phyloP scores from a whole-genome alignment of 37 sponge, comb jelly and placozoan genomes.

The Oopsacas minuta region DNA sequence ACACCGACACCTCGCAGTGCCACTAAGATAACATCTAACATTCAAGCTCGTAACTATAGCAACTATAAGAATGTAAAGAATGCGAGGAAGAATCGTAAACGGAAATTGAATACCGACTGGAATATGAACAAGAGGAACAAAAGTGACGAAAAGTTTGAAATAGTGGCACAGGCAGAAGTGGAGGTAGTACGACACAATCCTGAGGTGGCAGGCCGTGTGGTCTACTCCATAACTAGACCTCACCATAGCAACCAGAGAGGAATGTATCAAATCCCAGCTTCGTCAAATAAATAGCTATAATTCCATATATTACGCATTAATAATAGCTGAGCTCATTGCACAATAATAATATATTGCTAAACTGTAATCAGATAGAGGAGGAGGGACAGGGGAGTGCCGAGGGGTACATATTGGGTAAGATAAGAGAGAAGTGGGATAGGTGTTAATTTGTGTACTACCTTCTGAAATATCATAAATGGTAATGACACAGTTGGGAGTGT shows the following conservation, averaged over 20 bases:
- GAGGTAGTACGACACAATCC: not conserved
- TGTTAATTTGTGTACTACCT: too few species aligned
- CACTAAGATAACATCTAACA: not conserved
- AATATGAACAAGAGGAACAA: not conserved
- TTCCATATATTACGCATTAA: too few species aligned
- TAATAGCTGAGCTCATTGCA: too few species aligned
- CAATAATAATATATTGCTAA: too few species aligned
- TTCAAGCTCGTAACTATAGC: not conserved
- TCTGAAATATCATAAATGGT: too few species aligned
- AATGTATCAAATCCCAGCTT: not conserved
- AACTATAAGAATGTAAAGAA: not conserved
- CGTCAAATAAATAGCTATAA: not conserved
- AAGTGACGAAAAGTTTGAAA: not conserved
- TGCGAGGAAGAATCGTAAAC: conserved; percentile 1
- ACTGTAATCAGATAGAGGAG: too few species aligned
- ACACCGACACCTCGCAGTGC: not conserved
- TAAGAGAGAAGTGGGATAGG: too few species aligned
- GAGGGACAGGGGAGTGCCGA: too few species aligned
- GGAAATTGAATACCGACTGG: not conserved
- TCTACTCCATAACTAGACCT: not conserved
- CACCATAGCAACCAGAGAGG: not conserved
- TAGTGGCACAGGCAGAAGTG: not conserved
- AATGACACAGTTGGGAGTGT: too few species aligned
- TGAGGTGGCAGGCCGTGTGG: not conserved
- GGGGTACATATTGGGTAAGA: too few species aligned